Conservation (phyloP, 30 jellyfish, hydroid and myxozoan genomes). For the Nemopilema nomurai region DNA sequence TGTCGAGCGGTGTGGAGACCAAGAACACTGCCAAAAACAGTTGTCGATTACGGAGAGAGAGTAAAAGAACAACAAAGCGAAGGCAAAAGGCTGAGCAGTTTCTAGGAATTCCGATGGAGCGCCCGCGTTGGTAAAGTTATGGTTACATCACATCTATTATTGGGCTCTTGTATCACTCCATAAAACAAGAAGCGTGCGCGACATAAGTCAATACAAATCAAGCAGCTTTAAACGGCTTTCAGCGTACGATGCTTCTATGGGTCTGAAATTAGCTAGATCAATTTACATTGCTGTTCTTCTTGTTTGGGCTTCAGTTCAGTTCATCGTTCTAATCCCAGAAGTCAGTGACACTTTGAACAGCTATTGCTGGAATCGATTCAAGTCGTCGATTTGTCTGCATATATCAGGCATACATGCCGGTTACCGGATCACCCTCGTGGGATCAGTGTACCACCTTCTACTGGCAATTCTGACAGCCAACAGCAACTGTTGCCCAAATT, state of each 20-base stretch:
- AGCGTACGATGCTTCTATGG: slow-evolving; percentile 24
- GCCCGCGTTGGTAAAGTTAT: too few relatives aligned
- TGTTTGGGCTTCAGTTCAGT: slow-evolving; percentile 54
- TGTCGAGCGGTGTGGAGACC: too few relatives aligned
- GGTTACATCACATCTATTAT: too few relatives aligned
- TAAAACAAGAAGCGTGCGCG: too few relatives aligned
- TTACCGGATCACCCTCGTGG: slow-evolving; percentile 71
- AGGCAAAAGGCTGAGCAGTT: too few relatives aligned
- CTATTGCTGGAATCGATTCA: slow-evolving; percentile 58
- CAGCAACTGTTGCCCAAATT: slow-evolving; percentile 51
- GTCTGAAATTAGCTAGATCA: slow-evolving; percentile 41
- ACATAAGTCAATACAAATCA: too few relatives aligned
- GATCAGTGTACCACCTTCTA: slow-evolving; percentile 50
- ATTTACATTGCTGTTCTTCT: slow-evolving; percentile 26
- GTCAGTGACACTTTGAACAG: slow-evolving; percentile 33
- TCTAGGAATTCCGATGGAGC: too few relatives aligned
- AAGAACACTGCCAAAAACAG: too few relatives aligned
- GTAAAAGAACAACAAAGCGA: too few relatives aligned
- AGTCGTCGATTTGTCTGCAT: slow-evolving; percentile 51
- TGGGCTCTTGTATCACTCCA: too few relatives aligned
- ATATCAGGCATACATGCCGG: slow-evolving; percentile 89
- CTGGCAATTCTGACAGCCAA: slow-evolving; percentile 40
- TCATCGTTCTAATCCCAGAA: slow-evolving; percentile 72
- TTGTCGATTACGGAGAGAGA: too few relatives aligned
- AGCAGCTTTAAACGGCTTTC: too few relatives aligned